These are phyloP conservation scores for Tribolium castaneum DNA, from an alignment of 1,140 invertebrate species.

Conservation along the genomic window DNA sequence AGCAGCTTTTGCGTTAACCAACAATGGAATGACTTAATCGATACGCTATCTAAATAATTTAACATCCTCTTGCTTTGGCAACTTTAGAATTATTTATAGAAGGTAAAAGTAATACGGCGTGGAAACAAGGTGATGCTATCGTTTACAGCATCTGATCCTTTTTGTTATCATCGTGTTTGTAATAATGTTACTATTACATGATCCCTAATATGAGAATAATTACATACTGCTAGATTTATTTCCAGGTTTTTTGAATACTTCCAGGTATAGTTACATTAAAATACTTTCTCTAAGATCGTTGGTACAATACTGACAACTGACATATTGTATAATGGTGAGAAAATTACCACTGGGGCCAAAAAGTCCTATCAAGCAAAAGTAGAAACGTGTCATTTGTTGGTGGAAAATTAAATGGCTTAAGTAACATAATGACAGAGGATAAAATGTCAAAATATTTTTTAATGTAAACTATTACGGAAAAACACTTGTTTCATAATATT, in stretches of 20 bases:
- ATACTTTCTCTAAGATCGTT: not conserved
- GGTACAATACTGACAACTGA: not conserved
- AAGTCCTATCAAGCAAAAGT: no score
- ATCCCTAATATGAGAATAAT: not conserved
- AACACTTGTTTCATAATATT: no score
- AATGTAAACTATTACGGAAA: no score
- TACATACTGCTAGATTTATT: not conserved
- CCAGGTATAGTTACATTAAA: not conserved
- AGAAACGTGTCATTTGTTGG: no score
- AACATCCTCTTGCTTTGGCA: not conserved
- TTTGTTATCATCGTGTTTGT: not conserved
- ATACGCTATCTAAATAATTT: not conserved
- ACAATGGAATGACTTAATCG: not conserved
- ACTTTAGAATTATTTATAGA: not conserved
- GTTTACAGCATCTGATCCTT: not conserved
- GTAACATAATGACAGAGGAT: no score
- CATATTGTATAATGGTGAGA: constrained; percentile 3
- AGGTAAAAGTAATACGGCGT: not conserved
- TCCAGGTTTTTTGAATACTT: not conserved
- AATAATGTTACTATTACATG: constrained; percentile 20
- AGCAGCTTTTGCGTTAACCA: not conserved
- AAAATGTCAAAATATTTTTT: no score
- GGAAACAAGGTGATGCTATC: not conserved
- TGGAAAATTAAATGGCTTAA: no score
- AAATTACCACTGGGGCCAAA: not conserved